These are phyloP conservation scores for Ephestia elutella DNA, from an alignment of 1,140 invertebrate genomes.

Conservation along the genomic window DNA sequence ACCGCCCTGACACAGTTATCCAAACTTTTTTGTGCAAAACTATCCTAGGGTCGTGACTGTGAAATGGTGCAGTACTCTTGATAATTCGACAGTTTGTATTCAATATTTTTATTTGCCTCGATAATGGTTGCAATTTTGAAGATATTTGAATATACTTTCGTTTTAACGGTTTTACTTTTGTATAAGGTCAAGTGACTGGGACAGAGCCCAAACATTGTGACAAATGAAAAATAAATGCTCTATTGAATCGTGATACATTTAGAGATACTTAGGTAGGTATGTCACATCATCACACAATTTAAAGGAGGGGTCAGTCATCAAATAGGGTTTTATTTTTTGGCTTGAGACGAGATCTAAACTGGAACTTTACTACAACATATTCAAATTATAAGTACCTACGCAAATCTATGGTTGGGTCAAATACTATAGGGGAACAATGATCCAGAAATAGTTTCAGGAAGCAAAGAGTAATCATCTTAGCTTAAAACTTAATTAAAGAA, in stretches of 20 bases:
- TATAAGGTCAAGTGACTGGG: conserved; percentile 24
- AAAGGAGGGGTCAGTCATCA: too few species aligned
- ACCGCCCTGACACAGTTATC: conserved; percentile 56
- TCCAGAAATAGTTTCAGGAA: conserved; percentile 6
- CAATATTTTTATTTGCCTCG: conserved; percentile 26
- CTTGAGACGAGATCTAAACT: too few species aligned
- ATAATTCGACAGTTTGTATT: conserved; percentile 50
- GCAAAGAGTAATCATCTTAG: not conserved
- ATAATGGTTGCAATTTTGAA: conserved; percentile 39
- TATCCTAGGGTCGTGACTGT: conserved; percentile 58
- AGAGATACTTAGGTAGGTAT: too few species aligned
- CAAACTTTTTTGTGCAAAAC: conserved; percentile 53
- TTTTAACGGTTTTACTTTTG: conserved; percentile 26
- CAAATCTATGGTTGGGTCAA: too few species aligned
- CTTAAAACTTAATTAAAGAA: not conserved
- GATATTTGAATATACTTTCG: conserved; percentile 21
- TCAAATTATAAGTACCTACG: too few species aligned
- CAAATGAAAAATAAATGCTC: too few species aligned
- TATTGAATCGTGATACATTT: too few species aligned
- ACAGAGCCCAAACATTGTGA: too few species aligned
- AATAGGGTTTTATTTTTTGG: too few species aligned
- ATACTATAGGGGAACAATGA: too few species aligned
- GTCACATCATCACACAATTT: too few species aligned
- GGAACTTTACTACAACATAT: too few species aligned
- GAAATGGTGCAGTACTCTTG: conserved; percentile 58